These are phyloP conservation scores for Berghia stephanieae DNA, from an alignment of 1,140 invertebrate species.

Conservation along the genomic window DNA sequence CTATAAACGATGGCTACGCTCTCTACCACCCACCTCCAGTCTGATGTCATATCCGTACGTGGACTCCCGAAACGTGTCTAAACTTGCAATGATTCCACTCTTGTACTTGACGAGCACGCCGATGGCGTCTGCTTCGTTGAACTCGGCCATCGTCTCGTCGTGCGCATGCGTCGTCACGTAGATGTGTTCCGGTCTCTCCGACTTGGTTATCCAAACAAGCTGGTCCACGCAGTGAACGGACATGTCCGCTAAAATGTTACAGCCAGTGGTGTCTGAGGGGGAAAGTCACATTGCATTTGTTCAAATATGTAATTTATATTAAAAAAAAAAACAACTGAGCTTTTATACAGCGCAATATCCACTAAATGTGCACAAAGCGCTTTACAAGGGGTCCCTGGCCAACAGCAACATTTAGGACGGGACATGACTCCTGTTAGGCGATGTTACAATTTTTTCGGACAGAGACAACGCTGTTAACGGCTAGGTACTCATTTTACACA, in stretches of 20 bases:
- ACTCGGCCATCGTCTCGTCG: constrained; percentile 38
- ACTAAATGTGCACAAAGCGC: too few relatives aligned
- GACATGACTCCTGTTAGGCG: too few relatives aligned
- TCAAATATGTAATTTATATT: too few relatives aligned
- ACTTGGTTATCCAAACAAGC: constrained; percentile 45
- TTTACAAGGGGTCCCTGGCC: too few relatives aligned
- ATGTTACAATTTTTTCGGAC: too few relatives aligned
- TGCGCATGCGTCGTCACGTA: constrained; percentile 46
- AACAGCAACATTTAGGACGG: too few relatives aligned
- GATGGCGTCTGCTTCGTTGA: constrained; percentile 40
- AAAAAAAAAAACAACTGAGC: too few relatives aligned
- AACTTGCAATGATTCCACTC: constrained; percentile 39
- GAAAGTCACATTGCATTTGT: background rate
- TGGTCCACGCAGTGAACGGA: constrained; percentile 47
- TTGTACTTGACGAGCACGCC: constrained; percentile 45
- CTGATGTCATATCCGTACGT: constrained; percentile 51
- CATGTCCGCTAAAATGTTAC: constrained; percentile 46
- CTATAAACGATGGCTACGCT: too few relatives aligned
- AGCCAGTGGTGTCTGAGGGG: constrained; percentile 42
- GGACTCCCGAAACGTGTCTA: constrained; percentile 43
- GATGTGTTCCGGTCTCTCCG: constrained; percentile 42
- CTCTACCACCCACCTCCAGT: constrained; percentile 43
- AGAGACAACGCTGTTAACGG: too few relatives aligned
- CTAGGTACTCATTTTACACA: too few relatives aligned
- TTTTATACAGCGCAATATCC: too few relatives aligned